Evolutionary conservation across 2,797 vertebrate genomes (phyloP), one percentile per base, ranked within the genome.

Genomic region (Liparis tanakae): DNA sequence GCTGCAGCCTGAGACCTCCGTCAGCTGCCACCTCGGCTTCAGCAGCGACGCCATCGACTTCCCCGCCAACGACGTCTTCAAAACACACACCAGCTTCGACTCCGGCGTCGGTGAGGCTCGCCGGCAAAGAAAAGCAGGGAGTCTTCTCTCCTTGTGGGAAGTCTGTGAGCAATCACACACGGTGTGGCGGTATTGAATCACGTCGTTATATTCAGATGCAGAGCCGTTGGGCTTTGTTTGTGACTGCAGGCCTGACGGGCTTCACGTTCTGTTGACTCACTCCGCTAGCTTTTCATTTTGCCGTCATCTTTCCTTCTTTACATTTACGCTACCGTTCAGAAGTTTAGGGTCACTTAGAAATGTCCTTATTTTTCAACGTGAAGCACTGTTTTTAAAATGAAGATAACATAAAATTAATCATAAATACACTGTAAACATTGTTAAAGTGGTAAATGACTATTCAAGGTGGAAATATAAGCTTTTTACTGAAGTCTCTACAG

Each of bases 21-120:
- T 99, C 70, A 89, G 73, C 80, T 99, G 98, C 82, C 94, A 94
- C 14, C 90, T 97, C 6, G 91, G 88, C 78, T 99, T 99, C 81
- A 96, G 82, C 81, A 94, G 85, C 0, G 92, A 95, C 0, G 79
- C 64, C 0, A 87, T 97, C 10, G 94, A 95, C 76, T 95, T 99
- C 79, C 85, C 94, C 1, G 92, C 96, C 22, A 87, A 53, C 25
- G 95, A 96, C 3, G 83, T 98, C 67, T 96, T 98, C 82, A 87
- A 84, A 12, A 92, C 91, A 8, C 93, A 95, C 44, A 93, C 95
- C 0, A 87, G 88, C 17, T 99, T 98, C 76, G 97, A 98, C 70
- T 15, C 90, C n/a, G 74, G 77, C 70, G 84, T 91, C 51, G 97
- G 98, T 99, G 78, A 87, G 85, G 39, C 56, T 46, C 5, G 18